These are phyloP conservation scores for Coptodon bakossiorum DNA, from an alignment of 2,113 vertebrate species.

Conservation along the genomic window DNA sequence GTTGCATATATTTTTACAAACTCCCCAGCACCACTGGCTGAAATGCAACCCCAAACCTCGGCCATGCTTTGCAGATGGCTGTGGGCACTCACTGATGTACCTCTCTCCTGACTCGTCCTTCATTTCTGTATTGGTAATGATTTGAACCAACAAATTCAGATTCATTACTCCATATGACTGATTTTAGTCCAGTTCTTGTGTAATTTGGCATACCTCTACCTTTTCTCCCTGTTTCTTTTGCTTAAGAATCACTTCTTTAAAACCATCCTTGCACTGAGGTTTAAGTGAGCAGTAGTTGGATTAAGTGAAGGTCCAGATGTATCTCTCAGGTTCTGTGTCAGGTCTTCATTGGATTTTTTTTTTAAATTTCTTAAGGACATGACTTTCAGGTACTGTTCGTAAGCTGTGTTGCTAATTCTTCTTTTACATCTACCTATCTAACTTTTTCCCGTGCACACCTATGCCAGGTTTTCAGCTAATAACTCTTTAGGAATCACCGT, in stretches of 20 bases:
- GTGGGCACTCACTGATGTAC: not conserved
- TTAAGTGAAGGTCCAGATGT: not conserved
- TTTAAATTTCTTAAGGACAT: rapidly evolving
- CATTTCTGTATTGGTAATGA: not conserved
- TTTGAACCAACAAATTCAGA: not conserved
- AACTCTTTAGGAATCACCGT: not conserved
- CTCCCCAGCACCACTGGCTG: not conserved
- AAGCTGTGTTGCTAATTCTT: not conserved
- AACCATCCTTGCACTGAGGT: not conserved
- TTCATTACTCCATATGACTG: rapidly evolving
- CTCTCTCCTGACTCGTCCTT: not conserved
- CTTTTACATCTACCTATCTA: not conserved
- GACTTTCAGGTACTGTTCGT: not conserved
- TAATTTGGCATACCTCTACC: not conserved
- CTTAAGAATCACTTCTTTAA: not conserved
- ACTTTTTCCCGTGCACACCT: not conserved
- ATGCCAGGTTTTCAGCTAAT: not conserved
- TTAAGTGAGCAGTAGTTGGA: not conserved
- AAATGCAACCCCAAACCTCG: not conserved
- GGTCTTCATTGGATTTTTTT: not conserved
- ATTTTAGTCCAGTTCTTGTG: not conserved
- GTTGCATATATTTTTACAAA: not conserved
- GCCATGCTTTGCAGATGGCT: not conserved
- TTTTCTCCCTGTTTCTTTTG: not conserved
- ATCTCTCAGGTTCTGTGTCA: not conserved